Conservation (phyloP, 2,888 invertebrate genomes). For the Drosophila multiciliata region DNA sequence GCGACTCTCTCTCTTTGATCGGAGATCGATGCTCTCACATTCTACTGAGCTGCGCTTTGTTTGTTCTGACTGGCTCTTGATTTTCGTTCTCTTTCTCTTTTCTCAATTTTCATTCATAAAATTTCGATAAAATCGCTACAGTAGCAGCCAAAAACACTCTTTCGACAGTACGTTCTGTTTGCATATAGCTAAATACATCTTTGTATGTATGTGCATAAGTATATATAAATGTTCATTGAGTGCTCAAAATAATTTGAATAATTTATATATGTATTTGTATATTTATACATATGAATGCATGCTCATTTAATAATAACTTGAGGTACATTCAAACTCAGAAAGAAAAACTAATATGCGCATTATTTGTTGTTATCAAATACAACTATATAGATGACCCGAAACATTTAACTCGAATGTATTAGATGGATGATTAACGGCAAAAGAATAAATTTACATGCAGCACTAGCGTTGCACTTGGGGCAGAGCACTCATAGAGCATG, state of each 20-base stretch:
- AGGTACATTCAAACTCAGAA: conserved; percentile 1
- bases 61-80: conserved; percentile 9
- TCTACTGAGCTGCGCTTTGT: conserved; percentile 12
- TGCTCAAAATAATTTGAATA: conserved; percentile 15
- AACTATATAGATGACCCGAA: background rate
- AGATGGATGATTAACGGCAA: conserved; percentile 4
- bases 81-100: conserved; percentile 6
- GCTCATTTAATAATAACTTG: conserved; percentile 1
- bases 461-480: conserved; percentile 6
- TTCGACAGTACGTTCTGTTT: conserved; percentile 1
- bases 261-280: background rate
- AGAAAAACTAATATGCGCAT: conserved; percentile 1
- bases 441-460: background rate
- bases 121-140: conserved; percentile 20
- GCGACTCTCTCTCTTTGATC: conserved; percentile 9
- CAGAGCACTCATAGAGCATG: conserved; percentile 24
- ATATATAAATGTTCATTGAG: background rate
- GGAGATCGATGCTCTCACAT: conserved; percentile 18
- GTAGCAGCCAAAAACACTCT: conserved; percentile 22
- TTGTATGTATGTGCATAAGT: background rate
- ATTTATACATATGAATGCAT: background rate
- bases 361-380: background rate
- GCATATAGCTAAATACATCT: background rate
- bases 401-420: background rate
- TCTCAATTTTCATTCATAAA: conserved; percentile 39